These are phyloP conservation scores for Drosophila multiciliata DNA, from an alignment of 2,888 invertebrate species.

Conservation along the genomic window DNA sequence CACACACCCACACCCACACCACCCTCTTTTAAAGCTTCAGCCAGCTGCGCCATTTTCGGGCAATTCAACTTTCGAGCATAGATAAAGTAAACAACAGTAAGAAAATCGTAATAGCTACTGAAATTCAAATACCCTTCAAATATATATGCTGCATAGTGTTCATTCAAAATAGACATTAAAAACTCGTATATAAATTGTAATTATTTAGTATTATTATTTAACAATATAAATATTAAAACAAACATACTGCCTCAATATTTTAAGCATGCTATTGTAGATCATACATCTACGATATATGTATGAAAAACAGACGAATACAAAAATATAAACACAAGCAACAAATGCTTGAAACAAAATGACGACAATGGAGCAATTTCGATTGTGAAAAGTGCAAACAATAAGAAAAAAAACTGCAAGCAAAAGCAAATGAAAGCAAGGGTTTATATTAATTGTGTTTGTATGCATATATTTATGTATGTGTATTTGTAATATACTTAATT, in stretches of 20 bases:
- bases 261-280: neutral
- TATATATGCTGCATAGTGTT: neutral
- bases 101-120: neutral
- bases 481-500: neutral
- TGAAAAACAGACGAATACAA: neutral
- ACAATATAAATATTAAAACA: neutral
- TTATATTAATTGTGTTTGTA: neutral
- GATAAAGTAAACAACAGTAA: slow-evolving; percentile 18
- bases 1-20: neutral
- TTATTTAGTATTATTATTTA: neutral
- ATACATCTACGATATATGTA: neutral
- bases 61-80: slow-evolving; percentile 59
- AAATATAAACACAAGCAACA: neutral
- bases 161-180: neutral
- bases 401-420: neutral
- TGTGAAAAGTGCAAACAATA: neutral
- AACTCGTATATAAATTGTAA: neutral
- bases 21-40: neutral
- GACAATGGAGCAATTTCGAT: neutral
- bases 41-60: slow-evolving; percentile 39
- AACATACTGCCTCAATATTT: neutral
- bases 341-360: neutral
- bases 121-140: neutral
- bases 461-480: neutral
- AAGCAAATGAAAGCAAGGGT: neutral